A percentile compares a stretch with the other conserved stretches of the same genome.
These are phyloP conservation scores for Dromiciops gliroides DNA, from an alignment of 2,113 vertebrate species.

Conservation along the genomic window DNA sequence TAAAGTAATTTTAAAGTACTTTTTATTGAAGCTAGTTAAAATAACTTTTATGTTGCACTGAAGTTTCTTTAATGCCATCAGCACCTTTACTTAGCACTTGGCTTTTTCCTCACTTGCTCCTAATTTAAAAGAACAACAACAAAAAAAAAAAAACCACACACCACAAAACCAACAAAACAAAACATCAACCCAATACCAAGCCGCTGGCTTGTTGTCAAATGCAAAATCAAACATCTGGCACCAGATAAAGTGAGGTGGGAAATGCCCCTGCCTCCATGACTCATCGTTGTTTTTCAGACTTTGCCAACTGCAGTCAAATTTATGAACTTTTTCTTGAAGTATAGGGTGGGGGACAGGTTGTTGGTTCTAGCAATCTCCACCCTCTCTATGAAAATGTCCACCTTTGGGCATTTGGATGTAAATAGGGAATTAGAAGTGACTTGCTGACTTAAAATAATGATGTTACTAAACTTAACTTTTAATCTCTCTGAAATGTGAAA, in stretches of 20 bases:
- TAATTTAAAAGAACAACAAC: conserved; percentile 23
- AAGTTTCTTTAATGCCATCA: neutral
- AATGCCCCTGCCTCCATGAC: conserved; percentile 33
- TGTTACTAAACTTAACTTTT: neutral
- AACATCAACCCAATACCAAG: neutral
- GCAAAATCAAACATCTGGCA: conserved; percentile 59
- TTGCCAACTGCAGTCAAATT: conserved; percentile 71
- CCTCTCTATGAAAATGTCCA: conserved; percentile 57
- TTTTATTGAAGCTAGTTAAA: conserved; percentile 9
- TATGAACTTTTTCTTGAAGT: conserved; percentile 55
- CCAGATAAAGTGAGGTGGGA: conserved; percentile 42
- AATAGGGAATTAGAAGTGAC: neutral
- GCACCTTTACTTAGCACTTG: neutral
- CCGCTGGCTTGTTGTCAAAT: conserved; percentile 40
- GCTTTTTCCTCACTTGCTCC: conserved; percentile 28
- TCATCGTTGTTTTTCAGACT: conserved; percentile 67
- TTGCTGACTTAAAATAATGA: conserved; percentile 23
- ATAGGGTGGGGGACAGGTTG: conserved; percentile 34
- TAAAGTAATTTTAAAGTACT: neutral
- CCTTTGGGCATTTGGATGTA: neutral
- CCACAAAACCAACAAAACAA: neutral
- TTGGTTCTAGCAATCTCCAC: conserved; percentile 56
- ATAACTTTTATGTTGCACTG: neutral
- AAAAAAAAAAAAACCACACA: neutral
- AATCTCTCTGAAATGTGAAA: neutral